Base-by-base conservation (phyloP, 2,888 invertebrate genomes). In the Hartigia nigra region DNA sequence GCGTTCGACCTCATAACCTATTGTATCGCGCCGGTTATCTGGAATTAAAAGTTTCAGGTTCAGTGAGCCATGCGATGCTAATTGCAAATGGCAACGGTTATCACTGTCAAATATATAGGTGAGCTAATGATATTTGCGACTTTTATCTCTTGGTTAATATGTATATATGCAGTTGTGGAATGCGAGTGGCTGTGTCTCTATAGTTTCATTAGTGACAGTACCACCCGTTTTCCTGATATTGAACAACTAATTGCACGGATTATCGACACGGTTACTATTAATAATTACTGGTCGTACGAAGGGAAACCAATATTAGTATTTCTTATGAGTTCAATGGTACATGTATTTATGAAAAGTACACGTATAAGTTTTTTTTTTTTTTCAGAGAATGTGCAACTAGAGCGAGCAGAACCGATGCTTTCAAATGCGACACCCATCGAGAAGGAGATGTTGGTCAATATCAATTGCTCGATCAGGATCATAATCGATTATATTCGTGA, bases 401-500 rank as follows among this genome's bases (percentile, higher is more conserved):
- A 34, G 34, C 12, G 31, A 9, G 72, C 31, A 34, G 72, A 72
- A 23, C 39, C 39, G 72, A 34, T 72, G 72, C 72, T 34, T 31
- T 32, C 14, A 34, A 72, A 72, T 72, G 72, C 72, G 31, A 72
- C 34, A 72, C 31, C 72, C 31, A 31, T 9, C 72, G 81, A 87
- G 69, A 90, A 88, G 80, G 84, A 89, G 79, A 77, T 90, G 55
- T 81, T 92, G 75, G 84, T 92, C 69, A 92, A 92, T 84, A 90
- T 91, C 32, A 89, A 92, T 81, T 92, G 92, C 82, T 88, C 89
- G 12, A 84, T 91, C 12, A 89, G 89, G 80, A 86, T 92, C 72
- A 88, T 92, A 82, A 79, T 91, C 70, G 90, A 92, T 83, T 92
- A 91, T 78, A 87, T 92, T 76, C 86, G 87, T 79, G 78, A 82